phyloP scores from a whole-genome alignment of 2,888 invertebrate species.

The Apeira syringaria region DNA sequence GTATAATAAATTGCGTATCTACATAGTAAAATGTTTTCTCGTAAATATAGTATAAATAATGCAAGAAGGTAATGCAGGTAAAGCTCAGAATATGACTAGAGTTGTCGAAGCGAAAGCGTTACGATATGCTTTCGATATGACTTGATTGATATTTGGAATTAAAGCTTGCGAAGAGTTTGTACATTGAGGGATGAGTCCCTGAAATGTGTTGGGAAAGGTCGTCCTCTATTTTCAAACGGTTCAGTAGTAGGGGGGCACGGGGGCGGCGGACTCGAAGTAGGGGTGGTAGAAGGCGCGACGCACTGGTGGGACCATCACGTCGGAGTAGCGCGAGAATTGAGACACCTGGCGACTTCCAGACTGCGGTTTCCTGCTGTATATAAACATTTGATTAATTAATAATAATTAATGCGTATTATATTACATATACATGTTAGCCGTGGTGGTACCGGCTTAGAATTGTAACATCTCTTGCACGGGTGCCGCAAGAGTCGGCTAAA shows the following conservation, averaged over 20 bases:
- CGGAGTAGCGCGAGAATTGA: constrained; percentile 78
- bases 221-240: constrained; percentile 42
- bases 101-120: constrained; percentile 62
- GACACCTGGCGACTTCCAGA: constrained; percentile 71
- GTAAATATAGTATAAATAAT: constrained; percentile 63
- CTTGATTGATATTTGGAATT: constrained; percentile 51
- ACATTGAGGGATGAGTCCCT: constrained; percentile 45
- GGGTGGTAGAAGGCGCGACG: constrained; percentile 69
- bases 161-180: constrained; percentile 46
- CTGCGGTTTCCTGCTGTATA: constrained; percentile 63
- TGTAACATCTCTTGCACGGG: too few species aligned
- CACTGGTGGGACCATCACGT: constrained; percentile 67
- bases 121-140: constrained; percentile 80
- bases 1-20: constrained; percentile 61
- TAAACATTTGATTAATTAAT: not conserved
- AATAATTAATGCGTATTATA: too few species aligned
- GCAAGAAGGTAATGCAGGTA: constrained; percentile 49
- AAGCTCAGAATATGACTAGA: constrained; percentile 60
- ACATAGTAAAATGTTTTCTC: constrained; percentile 58
- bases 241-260: constrained; percentile 72
- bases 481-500: too few species aligned
- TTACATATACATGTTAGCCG: too few species aligned
- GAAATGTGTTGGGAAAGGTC: constrained; percentile 46
- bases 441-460: too few species aligned
- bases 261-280: constrained; percentile 59